phyloP scores from a whole-genome alignment of 2,888 invertebrate species.

The Lasioglossum oenotherae region DNA sequence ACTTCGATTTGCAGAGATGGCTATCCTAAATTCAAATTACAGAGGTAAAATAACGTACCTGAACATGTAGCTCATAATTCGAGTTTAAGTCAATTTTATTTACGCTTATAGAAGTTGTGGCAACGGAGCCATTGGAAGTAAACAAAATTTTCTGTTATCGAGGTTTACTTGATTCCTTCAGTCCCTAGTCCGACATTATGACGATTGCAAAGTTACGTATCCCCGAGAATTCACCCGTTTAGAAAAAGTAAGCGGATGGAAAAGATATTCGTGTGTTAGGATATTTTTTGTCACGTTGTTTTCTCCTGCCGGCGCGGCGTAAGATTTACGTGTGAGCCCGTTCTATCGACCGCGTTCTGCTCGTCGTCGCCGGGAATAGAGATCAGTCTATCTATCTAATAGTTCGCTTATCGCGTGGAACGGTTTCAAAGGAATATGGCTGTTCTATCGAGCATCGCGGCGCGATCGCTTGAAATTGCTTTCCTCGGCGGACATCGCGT shows the following conservation, averaged over 20 bases:
- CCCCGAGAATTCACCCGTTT: background rate
- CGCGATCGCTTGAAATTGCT: constrained; percentile 20
- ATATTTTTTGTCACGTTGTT: constrained; percentile 5
- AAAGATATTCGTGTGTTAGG: too few species aligned
- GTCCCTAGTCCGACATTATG: too few species aligned
- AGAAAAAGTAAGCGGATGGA: background rate
- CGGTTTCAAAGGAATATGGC: constrained; percentile 34
- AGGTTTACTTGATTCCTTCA: too few species aligned
- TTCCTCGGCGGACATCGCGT: background rate
- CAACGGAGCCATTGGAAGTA: too few species aligned
- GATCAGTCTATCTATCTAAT: constrained; percentile 24
- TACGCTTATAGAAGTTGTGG: too few species aligned
- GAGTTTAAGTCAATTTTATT: too few species aligned
- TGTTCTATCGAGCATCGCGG: constrained; percentile 2
- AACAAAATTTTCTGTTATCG: too few species aligned
- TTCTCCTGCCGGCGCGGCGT: background rate
- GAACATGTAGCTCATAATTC: too few species aligned
- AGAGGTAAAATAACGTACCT: too few species aligned
- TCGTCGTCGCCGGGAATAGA: constrained; percentile 4
- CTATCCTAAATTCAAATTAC: too few species aligned
- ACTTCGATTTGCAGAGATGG: too few species aligned
- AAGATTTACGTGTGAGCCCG: constrained; percentile 1
- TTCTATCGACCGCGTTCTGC: constrained; percentile 17
- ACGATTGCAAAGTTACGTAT: background rate
- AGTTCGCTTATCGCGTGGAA: constrained; percentile 23